Evolutionary conservation across 2,888 invertebrate genomes (phyloP).

Genomic region (Phortica okadai): DNA sequence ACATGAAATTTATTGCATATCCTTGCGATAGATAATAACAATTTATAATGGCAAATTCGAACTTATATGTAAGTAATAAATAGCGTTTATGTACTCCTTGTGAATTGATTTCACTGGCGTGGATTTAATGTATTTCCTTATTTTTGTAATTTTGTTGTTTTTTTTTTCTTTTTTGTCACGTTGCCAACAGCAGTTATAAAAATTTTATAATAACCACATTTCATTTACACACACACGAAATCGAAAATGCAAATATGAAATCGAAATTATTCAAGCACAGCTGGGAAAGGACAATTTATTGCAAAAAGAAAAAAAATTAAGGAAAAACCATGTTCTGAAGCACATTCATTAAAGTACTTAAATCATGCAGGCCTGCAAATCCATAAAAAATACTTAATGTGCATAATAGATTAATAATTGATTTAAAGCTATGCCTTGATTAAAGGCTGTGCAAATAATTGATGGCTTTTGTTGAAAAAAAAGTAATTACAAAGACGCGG

Average conservation of each 20-base stretch:
- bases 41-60: conserved; percentile 13
- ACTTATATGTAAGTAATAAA: conserved; percentile 9
- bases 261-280: not conserved
- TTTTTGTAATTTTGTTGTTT: not conserved
- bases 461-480: not conserved
- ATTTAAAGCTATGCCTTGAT: not conserved
- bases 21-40: conserved; percentile 11
- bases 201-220: conserved; percentile 6
- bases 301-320: not conserved
- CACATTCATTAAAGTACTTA: not conserved
- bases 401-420: not conserved
- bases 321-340: not conserved
- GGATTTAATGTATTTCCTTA: not conserved
- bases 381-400: not conserved
- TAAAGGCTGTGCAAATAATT: not conserved
- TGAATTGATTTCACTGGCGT: not conserved
- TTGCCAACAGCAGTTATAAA: conserved; percentile 22
- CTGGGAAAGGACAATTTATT: not conserved
- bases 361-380: not conserved
- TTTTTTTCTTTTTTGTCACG: conserved; percentile 8
- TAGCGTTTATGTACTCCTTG: not conserved
- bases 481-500: conserved; percentile 5
- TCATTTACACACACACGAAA: not conserved
- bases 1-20: conserved; percentile 15
- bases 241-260: conserved; percentile 2